Evolutionary conservation across 2,888 invertebrate species (phyloP).

Genomic region (Scrobipalpa costella): DNA sequence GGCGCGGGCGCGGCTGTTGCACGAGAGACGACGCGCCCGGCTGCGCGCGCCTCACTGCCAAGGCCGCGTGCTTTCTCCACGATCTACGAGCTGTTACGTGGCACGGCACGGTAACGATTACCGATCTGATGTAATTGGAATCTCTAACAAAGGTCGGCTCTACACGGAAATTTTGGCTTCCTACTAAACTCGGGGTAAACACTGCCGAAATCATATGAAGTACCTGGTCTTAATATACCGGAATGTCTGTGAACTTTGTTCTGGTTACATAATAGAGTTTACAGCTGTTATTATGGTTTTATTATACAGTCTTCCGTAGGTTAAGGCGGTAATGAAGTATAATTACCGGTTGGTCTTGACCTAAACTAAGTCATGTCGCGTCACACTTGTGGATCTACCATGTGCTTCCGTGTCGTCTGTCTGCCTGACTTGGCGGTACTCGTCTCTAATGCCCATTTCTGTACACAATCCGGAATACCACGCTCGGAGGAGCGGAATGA

Average conservation of each 20-base stretch:
- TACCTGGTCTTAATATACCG: slow-evolving; percentile 8
- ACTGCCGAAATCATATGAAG: slow-evolving; percentile 8
- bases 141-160: slow-evolving; percentile 44
- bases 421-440: neutral
- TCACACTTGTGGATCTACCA: slow-evolving; percentile 36
- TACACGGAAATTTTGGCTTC: slow-evolving; percentile 32
- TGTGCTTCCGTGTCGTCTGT: slow-evolving; percentile 44
- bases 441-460: slow-evolving; percentile 18
- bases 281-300: slow-evolving; percentile 31
- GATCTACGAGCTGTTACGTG: slow-evolving; percentile 58
- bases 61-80: slow-evolving; percentile 76
- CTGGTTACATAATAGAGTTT: slow-evolving; percentile 26
- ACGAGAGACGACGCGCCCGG: slow-evolving; percentile 50
- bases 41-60: slow-evolving; percentile 72
- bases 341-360: slow-evolving; percentile 65
- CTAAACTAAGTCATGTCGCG: slow-evolving; percentile 50
- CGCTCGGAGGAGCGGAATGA: slow-evolving; percentile 39
- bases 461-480: slow-evolving; percentile 35
- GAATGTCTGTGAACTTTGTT: slow-evolving; percentile 34
- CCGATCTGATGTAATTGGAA: slow-evolving; percentile 66
- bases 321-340: slow-evolving; percentile 53
- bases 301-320: slow-evolving; percentile 49
- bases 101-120: slow-evolving; percentile 50
- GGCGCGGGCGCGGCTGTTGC: slow-evolving; percentile 36
- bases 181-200: neutral